These are phyloP conservation scores for Asobara japonica DNA, from an alignment of 1,140 invertebrate genomes.

Conservation along the genomic window DNA sequence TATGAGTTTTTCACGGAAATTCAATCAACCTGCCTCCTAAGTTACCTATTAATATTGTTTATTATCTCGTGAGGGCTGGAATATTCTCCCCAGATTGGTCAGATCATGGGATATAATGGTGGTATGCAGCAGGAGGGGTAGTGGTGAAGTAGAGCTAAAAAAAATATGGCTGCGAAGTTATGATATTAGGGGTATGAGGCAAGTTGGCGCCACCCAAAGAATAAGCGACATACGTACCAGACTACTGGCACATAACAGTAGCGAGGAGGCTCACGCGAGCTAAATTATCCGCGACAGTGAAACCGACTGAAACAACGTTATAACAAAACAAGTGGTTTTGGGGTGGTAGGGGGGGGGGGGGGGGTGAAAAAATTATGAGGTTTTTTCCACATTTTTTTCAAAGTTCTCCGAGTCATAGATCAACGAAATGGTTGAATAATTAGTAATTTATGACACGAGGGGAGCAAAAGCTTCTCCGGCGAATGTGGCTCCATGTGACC, in stretches of 20 bases:
- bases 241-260: background rate
- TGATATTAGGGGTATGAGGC: background rate
- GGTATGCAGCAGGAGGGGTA: background rate
- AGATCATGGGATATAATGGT: conserved; percentile 6
- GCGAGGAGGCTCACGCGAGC: conserved; percentile 26
- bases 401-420: no score
- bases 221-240: conserved; percentile 17
- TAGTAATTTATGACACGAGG: no score
- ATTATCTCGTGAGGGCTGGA: background rate
- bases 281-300: conserved; percentile 34
- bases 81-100: conserved; percentile 13
- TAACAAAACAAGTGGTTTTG: no score
- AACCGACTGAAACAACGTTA: conserved; percentile 27
- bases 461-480: no score
- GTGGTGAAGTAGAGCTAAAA: background rate
- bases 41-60: conserved; percentile 22
- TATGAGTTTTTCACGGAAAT: conserved; percentile 21
- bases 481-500: no score
- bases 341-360: no score
- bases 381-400: background rate
- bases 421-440: no score
- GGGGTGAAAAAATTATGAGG: no score
- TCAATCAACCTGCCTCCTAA: conserved; percentile 7
- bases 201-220: conserved; percentile 19
- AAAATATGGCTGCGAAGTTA: conserved; percentile 19